Percentiles rank a stretch among this genome's conserved stretches.
Conservation (phyloP, 2,888 invertebrate genomes). For the Adineta ricciae region DNA sequence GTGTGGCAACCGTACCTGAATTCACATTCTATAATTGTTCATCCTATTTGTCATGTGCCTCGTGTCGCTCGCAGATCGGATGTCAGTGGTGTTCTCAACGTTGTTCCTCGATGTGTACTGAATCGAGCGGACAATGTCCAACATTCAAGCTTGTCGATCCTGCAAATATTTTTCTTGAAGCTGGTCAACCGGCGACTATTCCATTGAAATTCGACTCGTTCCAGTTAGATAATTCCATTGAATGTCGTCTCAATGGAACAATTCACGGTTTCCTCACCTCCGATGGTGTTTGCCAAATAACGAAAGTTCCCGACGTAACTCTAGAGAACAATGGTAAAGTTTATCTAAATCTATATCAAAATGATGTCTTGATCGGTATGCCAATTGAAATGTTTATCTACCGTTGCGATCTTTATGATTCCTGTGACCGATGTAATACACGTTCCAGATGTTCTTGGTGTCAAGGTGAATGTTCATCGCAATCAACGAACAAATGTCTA, state of each 20-base stretch:
- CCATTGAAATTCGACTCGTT: neutral
- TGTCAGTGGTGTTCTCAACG: constrained; percentile 11
- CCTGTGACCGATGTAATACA: neutral
- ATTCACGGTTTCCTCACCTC: neutral
- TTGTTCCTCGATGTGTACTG: neutral
- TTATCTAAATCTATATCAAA: neutral
- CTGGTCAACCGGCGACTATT: neutral
- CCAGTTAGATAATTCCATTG: neutral
- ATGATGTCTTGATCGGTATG: neutral
- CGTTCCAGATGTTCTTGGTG: neutral
- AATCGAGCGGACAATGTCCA: neutral
- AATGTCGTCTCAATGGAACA: constrained; percentile 9
- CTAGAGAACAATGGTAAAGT: neutral
- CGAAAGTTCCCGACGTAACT: neutral
- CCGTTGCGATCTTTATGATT: neutral
- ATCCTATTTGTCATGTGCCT: neutral
- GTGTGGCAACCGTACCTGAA: neutral
- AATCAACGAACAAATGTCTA: neutral
- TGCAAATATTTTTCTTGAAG: neutral
- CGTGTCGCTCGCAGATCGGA: neutral
- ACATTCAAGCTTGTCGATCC: neutral
- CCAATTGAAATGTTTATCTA: neutral
- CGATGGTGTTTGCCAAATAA: neutral
- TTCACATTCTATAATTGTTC: constrained; percentile 12
- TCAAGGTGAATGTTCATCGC: neutral